These are phyloP conservation scores for Nasonovia ribisnigri DNA, from an alignment of 2,888 invertebrate genomes.

Conservation along the genomic window DNA sequence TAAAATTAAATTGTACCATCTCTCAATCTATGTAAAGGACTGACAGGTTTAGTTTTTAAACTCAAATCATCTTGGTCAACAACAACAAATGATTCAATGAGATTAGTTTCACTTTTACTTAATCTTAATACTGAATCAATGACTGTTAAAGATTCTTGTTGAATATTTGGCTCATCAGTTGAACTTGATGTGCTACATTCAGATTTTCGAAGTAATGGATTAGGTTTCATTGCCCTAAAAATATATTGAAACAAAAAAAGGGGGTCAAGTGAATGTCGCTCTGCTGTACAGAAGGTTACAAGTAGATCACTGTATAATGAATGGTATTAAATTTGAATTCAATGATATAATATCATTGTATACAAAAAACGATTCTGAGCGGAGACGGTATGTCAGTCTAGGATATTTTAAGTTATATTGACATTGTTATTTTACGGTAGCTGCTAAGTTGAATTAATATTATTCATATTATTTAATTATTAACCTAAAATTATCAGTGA, in stretches of 20 bases:
- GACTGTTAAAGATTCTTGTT: conserved; percentile 66
- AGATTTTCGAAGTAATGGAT: conserved; percentile 68
- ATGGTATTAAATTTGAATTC: too few relatives aligned
- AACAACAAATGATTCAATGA: conserved; percentile 91
- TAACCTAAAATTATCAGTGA: too few relatives aligned
- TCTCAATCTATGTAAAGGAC: conserved; percentile 48
- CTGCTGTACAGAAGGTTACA: too few relatives aligned
- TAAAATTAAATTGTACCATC: conserved; percentile 36
- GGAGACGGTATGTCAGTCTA: too few relatives aligned
- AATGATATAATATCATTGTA: too few relatives aligned
- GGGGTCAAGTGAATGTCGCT: too few relatives aligned
- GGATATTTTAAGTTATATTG: too few relatives aligned
- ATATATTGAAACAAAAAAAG: neutral
- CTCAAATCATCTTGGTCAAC: conserved; percentile 71
- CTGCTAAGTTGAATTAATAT: too few relatives aligned
- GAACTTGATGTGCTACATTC: conserved; percentile 68
- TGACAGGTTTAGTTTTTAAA: conserved; percentile 44
- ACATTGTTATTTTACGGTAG: too few relatives aligned
- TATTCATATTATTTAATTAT: too few relatives aligned
- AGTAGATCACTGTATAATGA: too few relatives aligned
- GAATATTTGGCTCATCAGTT: conserved; percentile 66
- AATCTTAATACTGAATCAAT: conserved; percentile 74
- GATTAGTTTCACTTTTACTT: conserved; percentile 91
- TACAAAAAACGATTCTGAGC: too few relatives aligned
- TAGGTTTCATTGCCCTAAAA: conserved; percentile 48